phyloP scores from a whole-genome alignment of 2,888 invertebrate genomes.

The Torymus aiolomorphi region DNA sequence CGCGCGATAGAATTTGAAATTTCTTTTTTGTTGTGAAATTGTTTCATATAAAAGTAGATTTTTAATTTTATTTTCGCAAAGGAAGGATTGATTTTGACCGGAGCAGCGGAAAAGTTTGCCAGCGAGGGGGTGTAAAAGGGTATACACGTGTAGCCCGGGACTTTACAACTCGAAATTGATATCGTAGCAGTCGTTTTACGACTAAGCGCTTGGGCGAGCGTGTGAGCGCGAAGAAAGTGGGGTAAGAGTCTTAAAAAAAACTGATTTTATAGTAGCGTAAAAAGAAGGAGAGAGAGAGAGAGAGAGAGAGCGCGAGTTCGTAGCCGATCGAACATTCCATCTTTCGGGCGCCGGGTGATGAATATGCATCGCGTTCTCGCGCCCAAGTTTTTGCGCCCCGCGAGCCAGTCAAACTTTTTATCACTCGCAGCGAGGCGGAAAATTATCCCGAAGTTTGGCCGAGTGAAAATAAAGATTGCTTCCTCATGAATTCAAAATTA shows the following conservation, averaged over 20 bases:
- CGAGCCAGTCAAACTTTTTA: slow-evolving; percentile 17
- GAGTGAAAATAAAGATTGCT: background rate
- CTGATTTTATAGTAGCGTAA: slow-evolving; percentile 22
- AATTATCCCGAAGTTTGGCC: slow-evolving; percentile 19
- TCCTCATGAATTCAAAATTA: no score
- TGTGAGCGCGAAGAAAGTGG: background rate
- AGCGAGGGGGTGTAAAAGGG: background rate
- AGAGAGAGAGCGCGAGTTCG: background rate
- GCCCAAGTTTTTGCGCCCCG: background rate
- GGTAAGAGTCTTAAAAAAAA: slow-evolving; percentile 22
- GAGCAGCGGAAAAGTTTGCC: background rate
- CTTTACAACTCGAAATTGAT: slow-evolving; percentile 23
- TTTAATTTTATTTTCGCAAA: no score
- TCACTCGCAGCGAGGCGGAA: slow-evolving; percentile 25
- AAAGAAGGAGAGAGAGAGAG: background rate
- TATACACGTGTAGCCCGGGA: no score
- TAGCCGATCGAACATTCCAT: slow-evolving; percentile 26
- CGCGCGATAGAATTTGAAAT: slow-evolving; percentile 29
- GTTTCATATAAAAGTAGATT: no score
- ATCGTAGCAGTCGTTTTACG: slow-evolving; percentile 15
- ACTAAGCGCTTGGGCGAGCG: background rate
- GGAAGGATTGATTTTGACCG: background rate
- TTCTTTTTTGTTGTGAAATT: background rate
- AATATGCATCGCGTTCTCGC: slow-evolving; percentile 33
- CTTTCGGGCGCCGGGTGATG: slow-evolving; percentile 7